Conservation (phyloP, 2,888 invertebrate species). For the Sinodicranocentrus sp. region DNA sequence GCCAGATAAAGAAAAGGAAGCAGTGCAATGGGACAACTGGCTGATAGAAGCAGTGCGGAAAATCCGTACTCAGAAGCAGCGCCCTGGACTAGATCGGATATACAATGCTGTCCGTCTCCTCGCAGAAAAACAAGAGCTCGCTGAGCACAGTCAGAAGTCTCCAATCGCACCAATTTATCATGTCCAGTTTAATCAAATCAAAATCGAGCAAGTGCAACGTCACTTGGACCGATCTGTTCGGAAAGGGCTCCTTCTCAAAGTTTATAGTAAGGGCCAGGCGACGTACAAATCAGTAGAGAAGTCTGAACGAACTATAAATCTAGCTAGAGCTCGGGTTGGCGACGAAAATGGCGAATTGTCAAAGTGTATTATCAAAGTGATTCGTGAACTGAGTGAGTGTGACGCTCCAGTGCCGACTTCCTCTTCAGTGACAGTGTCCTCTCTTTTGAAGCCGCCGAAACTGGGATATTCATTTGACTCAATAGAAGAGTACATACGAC, state of each 20-base stretch:
- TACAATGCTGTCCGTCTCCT: conserved; percentile 76
- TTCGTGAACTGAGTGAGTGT: conserved; percentile 74
- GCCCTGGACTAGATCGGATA: conserved; percentile 75
- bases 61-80: conserved; percentile 75
- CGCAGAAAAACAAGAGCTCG: conserved; percentile 75
- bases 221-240: conserved; percentile 75
- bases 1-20: conserved; percentile 75
- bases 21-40: conserved; percentile 75
- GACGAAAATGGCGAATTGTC: conserved; percentile 53
- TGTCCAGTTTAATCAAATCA: conserved; percentile 73
- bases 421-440: conserved; percentile 50
- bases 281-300: conserved; percentile 74
- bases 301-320: conserved; percentile 72
- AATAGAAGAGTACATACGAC: conserved; percentile 73
- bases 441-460: conserved; percentile 49
- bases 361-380: conserved; percentile 73
- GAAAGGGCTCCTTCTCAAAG: conserved; percentile 71
- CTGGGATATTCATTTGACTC: conserved; percentile 69
- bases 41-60: conserved; percentile 75
- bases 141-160: conserved; percentile 72
- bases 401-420: conserved; percentile 65
- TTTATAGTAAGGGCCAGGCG: conserved; percentile 72
- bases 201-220: conserved; percentile 74
- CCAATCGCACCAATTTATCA: conserved; percentile 75
- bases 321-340: conserved; percentile 30